These are phyloP conservation scores for Leptatherina wallacei DNA, from an alignment of 2,797 vertebrate genomes.

Conservation along the genomic window DNA sequence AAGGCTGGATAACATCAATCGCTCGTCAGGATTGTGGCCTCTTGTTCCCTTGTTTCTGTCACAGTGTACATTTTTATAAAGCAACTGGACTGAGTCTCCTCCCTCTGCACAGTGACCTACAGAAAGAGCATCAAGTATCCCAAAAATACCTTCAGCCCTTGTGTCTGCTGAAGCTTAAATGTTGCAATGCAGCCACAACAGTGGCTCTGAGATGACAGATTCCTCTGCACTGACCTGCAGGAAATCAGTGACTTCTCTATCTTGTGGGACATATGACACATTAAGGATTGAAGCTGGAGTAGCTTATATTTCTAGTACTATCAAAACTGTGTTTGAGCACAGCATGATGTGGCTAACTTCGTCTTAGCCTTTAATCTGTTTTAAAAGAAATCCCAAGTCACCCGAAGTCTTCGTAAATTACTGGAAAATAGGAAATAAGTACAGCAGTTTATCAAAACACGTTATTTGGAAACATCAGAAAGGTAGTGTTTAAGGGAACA, in stretches of 20 bases:
- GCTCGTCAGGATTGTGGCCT: conserved; percentile 48
- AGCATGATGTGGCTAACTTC: background rate
- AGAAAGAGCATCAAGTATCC: conserved; percentile 54
- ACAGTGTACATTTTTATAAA: conserved; percentile 56
- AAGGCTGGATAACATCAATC: conserved; percentile 59
- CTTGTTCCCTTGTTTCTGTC: conserved; percentile 50
- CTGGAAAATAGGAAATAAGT: background rate
- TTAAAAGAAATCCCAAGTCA: background rate
- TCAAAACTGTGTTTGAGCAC: background rate
- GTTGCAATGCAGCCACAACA: conserved; percentile 44
- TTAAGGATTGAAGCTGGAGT: conserved; percentile 13
- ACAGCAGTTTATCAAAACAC: background rate
- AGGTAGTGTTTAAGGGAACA: background rate
- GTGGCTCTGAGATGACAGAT: conserved; percentile 26
- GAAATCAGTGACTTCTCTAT: conserved; percentile 28
- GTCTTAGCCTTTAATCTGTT: background rate
- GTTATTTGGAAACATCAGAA: background rate
- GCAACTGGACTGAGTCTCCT: conserved; percentile 44
- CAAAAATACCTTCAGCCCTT: conserved; percentile 50
- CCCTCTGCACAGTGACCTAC: conserved; percentile 43
- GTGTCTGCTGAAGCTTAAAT: conserved; percentile 53
- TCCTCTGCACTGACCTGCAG: conserved; percentile 41
- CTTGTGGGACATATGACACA: conserved; percentile 10
- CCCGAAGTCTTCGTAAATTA: background rate
- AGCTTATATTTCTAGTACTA: background rate